A percentile compares a stretch with the other conserved stretches of the same genome.
Evolutionary conservation across 2,888 invertebrate genomes (phyloP).

Genomic region (Phalangium opilio): DNA sequence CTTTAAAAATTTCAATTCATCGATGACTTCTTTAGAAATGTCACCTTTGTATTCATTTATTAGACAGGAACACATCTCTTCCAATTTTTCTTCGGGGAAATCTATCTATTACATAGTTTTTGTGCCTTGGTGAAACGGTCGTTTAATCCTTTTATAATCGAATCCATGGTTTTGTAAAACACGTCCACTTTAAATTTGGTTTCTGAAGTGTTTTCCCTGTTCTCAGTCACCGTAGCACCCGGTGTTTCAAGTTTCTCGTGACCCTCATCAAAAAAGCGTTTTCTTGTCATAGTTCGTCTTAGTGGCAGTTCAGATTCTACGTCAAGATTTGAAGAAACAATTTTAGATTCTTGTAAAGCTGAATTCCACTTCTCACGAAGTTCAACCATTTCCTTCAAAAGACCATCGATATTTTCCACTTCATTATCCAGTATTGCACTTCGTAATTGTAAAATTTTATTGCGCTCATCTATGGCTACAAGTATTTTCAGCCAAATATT

Average conservation of each 20-base stretch:
- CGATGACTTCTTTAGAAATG: not conserved
- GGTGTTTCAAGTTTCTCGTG: too few species aligned
- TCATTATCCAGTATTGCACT: not conserved
- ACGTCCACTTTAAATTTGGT: not conserved
- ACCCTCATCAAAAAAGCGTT: too few species aligned
- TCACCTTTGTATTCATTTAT: not conserved
- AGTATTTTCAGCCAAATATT: not conserved
- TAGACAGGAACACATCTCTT: too few species aligned
- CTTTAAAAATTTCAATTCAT: not conserved
- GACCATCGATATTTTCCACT: not conserved
- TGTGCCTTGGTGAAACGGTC: too few species aligned
- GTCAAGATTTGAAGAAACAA: not conserved
- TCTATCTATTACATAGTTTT: too few species aligned
- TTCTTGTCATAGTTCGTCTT: not conserved
- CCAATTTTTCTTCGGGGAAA: too few species aligned
- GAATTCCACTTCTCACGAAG: not conserved
- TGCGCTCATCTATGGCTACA: not conserved
- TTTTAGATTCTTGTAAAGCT: not conserved
- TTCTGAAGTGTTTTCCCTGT: too few species aligned
- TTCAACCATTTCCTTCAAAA: not conserved
- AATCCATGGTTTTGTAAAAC: not conserved
- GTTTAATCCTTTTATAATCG: too few species aligned
- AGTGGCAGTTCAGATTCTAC: not conserved
- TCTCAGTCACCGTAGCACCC: too few species aligned
- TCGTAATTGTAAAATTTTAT: not conserved